Evolutionary conservation across 1,140 invertebrate genomes (phyloP).

Genomic region (Thereuonema tuberculata): DNA sequence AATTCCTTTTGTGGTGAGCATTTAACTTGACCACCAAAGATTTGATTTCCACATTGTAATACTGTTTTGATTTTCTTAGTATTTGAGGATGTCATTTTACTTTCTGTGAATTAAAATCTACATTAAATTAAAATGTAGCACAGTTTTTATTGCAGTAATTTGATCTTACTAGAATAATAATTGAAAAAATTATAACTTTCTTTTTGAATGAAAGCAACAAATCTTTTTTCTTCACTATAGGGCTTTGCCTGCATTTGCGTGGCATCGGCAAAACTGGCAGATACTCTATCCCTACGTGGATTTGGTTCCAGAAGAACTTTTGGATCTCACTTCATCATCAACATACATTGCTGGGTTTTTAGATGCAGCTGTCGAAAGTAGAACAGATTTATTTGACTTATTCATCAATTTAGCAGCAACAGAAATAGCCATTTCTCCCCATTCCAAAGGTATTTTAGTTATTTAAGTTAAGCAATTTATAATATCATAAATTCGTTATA

Average conservation of each 20-base stretch:
- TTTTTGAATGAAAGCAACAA: no score
- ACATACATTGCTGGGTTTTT: slow-evolving; percentile 44
- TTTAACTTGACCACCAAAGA: no score
- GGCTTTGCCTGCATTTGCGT: slow-evolving; percentile 43
- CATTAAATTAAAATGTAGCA: no score
- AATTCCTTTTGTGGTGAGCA: no score
- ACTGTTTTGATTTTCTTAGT: no score
- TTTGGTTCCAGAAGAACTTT: slow-evolving; percentile 36
- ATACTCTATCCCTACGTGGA: slow-evolving; percentile 44
- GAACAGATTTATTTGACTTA: slow-evolving; percentile 44
- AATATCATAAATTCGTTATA: background rate
- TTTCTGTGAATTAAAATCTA: no score
- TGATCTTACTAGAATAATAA: no score
- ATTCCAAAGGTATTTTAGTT: slow-evolving; percentile 43
- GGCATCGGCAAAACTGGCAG: slow-evolving; percentile 41
- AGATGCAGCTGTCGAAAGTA: slow-evolving; percentile 40
- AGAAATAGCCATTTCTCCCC: slow-evolving; percentile 44
- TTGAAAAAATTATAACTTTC: no score
- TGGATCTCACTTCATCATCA: slow-evolving; percentile 36
- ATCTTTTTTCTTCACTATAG: slow-evolving; percentile 30
- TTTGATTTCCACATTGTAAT: no score
- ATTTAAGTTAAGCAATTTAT: no score
- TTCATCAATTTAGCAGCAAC: slow-evolving; percentile 45
- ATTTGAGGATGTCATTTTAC: no score
- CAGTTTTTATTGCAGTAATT: no score